Conservation (phyloP, 2,888 invertebrate genomes). For the Lottia scabra region DNA sequence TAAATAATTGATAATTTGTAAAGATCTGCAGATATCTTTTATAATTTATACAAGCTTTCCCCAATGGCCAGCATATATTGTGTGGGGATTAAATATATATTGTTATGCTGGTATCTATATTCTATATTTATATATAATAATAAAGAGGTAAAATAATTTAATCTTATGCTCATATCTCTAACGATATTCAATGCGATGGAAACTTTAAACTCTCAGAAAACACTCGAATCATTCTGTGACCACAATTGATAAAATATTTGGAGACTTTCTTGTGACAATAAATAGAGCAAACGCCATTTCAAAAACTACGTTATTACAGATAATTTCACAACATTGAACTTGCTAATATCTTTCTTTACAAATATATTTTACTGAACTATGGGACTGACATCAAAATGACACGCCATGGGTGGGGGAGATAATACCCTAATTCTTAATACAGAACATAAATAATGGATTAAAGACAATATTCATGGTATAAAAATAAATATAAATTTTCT, state of each 20-base stretch:
- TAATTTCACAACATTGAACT: not conserved
- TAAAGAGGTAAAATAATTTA: constrained; percentile 4
- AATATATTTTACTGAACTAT: too few species aligned
- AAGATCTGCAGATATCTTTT: constrained; percentile 17
- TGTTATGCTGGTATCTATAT: constrained; percentile 1
- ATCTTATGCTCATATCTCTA: constrained; percentile 4
- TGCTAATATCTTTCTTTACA: too few species aligned
- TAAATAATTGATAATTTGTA: constrained; percentile 20
- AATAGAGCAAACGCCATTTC: not conserved
- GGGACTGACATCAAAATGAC: too few species aligned
- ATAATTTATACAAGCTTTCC: constrained; percentile 5
- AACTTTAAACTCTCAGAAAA: not conserved
- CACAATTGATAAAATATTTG: not conserved
- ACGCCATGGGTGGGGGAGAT: too few species aligned
- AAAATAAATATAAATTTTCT: not conserved
- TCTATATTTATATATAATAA: constrained; percentile 5
- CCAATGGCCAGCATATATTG: constrained; percentile 1
- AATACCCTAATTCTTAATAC: too few species aligned
- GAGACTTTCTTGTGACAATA: constrained; percentile 2
- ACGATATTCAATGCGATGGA: constrained; percentile 4
- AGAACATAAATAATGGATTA: not conserved
- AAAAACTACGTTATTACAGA: not conserved
- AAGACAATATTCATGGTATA: constrained; percentile 4
- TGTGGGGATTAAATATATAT: not conserved
- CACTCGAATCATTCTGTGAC: constrained; percentile 1